Conservation (phyloP, 2,797 vertebrate genomes). For the Thalassophryne amazonica region DNA sequence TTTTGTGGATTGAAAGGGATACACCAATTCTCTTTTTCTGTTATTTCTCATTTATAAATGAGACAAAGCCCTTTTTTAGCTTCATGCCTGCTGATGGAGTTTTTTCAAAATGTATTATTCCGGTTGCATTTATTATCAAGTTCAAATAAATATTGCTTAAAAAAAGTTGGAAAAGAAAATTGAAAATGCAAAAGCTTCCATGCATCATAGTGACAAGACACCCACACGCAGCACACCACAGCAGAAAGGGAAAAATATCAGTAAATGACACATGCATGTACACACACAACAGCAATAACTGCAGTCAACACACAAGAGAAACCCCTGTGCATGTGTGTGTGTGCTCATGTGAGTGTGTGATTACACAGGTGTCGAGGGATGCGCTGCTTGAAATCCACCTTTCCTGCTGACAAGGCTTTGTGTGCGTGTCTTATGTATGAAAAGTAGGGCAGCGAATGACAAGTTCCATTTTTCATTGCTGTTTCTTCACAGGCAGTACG, state of each 20-base stretch:
- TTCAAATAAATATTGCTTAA: too few relatives aligned
- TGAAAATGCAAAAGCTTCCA: too few relatives aligned
- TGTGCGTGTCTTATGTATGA: constrained; percentile 1
- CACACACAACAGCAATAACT: neutral
- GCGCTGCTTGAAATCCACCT: constrained; percentile 8
- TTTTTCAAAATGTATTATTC: too few relatives aligned
- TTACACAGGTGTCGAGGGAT: neutral
- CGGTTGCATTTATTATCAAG: too few relatives aligned
- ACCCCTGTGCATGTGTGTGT: neutral
- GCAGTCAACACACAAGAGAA: neutral
- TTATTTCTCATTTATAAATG: too few relatives aligned
- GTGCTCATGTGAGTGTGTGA: neutral
- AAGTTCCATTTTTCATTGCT: constrained; percentile 50
- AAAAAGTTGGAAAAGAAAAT: too few relatives aligned
- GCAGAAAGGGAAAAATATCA: neutral
- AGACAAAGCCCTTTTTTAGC: too few relatives aligned
- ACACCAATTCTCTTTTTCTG: too few relatives aligned
- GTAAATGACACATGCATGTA: neutral
- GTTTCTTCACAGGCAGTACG: constrained; percentile 26
- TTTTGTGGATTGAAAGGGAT: too few relatives aligned
- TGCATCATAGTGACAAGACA: too few relatives aligned
- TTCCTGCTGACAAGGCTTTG: constrained; percentile 28
- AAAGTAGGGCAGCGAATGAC: constrained; percentile 56
- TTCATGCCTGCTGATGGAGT: too few relatives aligned
- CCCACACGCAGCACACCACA: too few relatives aligned